phyloP scores from a whole-genome alignment of 2,113 vertebrate genomes.

The Odontesthes bonariensis region DNA sequence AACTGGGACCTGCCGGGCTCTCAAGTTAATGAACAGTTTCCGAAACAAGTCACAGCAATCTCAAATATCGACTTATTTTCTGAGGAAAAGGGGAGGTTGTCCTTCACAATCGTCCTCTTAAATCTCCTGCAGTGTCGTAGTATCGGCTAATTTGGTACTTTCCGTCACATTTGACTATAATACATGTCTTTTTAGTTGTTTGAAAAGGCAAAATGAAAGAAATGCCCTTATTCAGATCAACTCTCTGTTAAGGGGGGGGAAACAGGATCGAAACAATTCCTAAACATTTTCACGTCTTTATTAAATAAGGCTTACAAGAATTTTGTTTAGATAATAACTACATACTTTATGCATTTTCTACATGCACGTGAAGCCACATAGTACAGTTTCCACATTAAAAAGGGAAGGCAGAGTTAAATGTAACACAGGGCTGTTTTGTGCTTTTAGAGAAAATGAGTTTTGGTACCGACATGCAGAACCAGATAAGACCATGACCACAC shows the following conservation, averaged over 20 bases:
- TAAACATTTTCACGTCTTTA: conserved; percentile 20
- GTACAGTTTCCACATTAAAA: conserved; percentile 10
- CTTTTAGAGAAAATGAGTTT: not conserved
- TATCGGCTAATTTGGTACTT: not conserved
- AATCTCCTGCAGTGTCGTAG: not conserved
- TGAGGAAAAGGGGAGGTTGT: not conserved
- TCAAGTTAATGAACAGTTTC: conserved; percentile 20
- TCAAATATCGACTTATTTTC: not conserved
- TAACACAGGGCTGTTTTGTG: not conserved
- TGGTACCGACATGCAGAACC: conserved; percentile 3
- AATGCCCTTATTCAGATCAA: not conserved
- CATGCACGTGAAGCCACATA: conserved; percentile 32
- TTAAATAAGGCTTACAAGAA: conserved; percentile 32
- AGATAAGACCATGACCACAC: not conserved
- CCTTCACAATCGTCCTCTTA: not conserved
- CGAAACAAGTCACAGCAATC: conserved; percentile 1
- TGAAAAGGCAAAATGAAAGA: too few relatives aligned
- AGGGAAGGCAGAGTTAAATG: not conserved
- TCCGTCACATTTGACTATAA: not conserved
- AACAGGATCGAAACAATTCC: not conserved
- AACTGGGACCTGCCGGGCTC: conserved; percentile 10
- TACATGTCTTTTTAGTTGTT: not conserved
- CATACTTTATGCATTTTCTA: conserved; percentile 14
- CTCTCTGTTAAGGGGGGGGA: not conserved
- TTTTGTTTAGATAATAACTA: conserved; percentile 3